Percentiles rank a stretch among this genome's conserved stretches.
Conservation (phyloP, 2,797 vertebrate species). For the Rallus crepitans region DNA sequence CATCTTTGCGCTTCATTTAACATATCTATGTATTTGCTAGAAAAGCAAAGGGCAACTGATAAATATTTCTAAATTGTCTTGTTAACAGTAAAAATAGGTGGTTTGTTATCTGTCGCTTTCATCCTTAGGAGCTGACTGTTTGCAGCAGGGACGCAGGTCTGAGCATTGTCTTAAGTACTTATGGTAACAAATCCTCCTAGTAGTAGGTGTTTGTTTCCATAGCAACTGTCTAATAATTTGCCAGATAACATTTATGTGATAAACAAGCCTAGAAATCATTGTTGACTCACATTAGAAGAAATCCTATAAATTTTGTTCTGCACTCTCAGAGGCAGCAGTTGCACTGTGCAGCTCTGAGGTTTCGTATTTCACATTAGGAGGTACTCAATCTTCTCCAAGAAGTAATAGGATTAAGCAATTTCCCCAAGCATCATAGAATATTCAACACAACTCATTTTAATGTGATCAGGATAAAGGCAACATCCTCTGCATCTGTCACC, state of each 20-base stretch:
- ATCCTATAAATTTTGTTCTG: constrained; percentile 26
- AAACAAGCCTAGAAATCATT: constrained; percentile 73
- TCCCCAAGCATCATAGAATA: constrained; percentile 66
- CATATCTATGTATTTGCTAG: background rate
- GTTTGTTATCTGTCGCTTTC: constrained; percentile 66
- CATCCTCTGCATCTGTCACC: constrained; percentile 54
- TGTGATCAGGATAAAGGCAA: constrained; percentile 59
- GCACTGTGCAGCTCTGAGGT: constrained; percentile 7
- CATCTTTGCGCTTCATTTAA: constrained; percentile 48
- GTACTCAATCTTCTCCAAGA: constrained; percentile 53
- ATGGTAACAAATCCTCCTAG: constrained; percentile 48
- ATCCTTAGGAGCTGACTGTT: constrained; percentile 30
- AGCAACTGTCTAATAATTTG: constrained; percentile 71
- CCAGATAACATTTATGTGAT: constrained; percentile 70
- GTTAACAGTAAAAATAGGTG: constrained; percentile 61
- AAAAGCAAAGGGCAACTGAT: constrained; percentile 46
- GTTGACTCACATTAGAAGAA: constrained; percentile 64
- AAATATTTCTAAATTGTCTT: constrained; percentile 65
- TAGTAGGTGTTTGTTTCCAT: constrained; percentile 53
- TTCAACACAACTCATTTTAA: constrained; percentile 66
- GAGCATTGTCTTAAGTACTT: constrained; percentile 69
- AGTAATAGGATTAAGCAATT: constrained; percentile 68
- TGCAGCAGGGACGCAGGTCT: constrained; percentile 32
- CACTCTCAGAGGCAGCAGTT: constrained; percentile 29
- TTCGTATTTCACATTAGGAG: constrained; percentile 62